phyloP scores from a whole-genome alignment of 2,888 invertebrate genomes.

The Oithona nana region DNA sequence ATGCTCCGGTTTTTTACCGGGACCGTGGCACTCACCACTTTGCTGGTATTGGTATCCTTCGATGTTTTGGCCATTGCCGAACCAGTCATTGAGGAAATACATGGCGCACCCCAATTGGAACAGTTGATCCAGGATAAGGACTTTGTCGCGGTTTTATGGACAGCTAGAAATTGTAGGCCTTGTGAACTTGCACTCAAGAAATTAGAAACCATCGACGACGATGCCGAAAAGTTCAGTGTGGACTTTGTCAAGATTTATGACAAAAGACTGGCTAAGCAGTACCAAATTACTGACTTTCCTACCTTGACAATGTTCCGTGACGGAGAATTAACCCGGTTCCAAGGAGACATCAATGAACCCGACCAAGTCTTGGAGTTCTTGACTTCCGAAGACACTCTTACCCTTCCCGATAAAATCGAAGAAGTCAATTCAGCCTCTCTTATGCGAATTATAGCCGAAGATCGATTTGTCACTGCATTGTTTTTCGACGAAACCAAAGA shows the following conservation, averaged over 20 bases:
- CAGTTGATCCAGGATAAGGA: conserved; percentile 2
- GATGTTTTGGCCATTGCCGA: conserved; percentile 11
- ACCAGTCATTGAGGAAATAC: conserved; percentile 2
- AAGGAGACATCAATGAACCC: conserved; percentile 83
- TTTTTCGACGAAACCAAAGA: conserved; percentile 40
- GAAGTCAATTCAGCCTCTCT: conserved; percentile 83
- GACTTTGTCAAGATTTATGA: conserved; percentile 90
- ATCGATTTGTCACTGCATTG: conserved; percentile 81
- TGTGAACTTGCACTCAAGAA: conserved; percentile 6
- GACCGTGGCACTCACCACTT: not conserved
- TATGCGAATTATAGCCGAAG: conserved; percentile 60
- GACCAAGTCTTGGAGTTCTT: conserved; percentile 79
- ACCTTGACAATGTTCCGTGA: conserved; percentile 90
- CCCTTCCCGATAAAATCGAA: conserved; percentile 77
- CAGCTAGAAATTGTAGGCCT: not conserved
- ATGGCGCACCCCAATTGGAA: conserved; percentile 1
- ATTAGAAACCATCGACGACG: conserved; percentile 79
- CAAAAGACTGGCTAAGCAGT: conserved; percentile 82
- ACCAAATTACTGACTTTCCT: conserved; percentile 86
- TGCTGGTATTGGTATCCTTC: not conserved
- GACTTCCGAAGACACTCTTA: conserved; percentile 81
- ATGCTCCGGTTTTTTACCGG: conserved; percentile 9
- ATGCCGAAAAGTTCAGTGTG: conserved; percentile 79
- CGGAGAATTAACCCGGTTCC: conserved; percentile 40
- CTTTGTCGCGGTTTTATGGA: conserved; percentile 14